Conservation (phyloP, 2,797 vertebrate genomes). For the Protosalanx chinensis region DNA sequence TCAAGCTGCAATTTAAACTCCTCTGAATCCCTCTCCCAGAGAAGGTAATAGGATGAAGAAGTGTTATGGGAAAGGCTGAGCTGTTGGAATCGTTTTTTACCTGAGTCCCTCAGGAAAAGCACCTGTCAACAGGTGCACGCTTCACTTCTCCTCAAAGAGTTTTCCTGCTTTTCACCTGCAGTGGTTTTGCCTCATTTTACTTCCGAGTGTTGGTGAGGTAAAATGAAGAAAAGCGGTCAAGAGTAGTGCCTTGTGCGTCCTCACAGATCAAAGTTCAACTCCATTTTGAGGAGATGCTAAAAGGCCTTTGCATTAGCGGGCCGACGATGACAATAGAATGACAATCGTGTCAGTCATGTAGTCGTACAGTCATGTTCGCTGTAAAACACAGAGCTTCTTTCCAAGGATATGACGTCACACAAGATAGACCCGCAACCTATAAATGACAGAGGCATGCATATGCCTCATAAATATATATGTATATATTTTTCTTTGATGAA, state of each 20-base stretch:
- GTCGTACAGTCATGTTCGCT: not conserved
- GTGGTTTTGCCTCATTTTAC: not conserved
- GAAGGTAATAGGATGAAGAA: slow-evolving; percentile 35
- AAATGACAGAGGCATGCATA: not conserved
- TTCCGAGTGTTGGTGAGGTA: slow-evolving; percentile 14
- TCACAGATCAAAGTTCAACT: slow-evolving; percentile 29
- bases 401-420: not conserved
- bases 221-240: slow-evolving; percentile 21
- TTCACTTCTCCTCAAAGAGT: slow-evolving; percentile 5
- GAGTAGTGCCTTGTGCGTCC: slow-evolving; percentile 9
- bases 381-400: too few relatives aligned
- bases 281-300: slow-evolving; percentile 9
- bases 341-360: too few relatives aligned
- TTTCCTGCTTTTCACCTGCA: slow-evolving; percentile 11
- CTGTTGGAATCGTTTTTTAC: slow-evolving; percentile 31
- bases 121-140: slow-evolving; percentile 29
- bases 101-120: slow-evolving; percentile 10
- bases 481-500: too few relatives aligned
- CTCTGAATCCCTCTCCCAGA: slow-evolving; percentile 10
- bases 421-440: not conserved
- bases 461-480: not conserved
- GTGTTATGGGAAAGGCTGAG: slow-evolving; percentile 30
- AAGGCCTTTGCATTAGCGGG: not conserved
- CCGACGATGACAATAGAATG: slow-evolving; percentile 1
- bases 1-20: slow-evolving; percentile 33